A percentile compares a stretch with the other conserved stretches of the same genome.
phyloP scores from a whole-genome alignment of 1,140 invertebrate species.

The Centruroides vittatus region DNA sequence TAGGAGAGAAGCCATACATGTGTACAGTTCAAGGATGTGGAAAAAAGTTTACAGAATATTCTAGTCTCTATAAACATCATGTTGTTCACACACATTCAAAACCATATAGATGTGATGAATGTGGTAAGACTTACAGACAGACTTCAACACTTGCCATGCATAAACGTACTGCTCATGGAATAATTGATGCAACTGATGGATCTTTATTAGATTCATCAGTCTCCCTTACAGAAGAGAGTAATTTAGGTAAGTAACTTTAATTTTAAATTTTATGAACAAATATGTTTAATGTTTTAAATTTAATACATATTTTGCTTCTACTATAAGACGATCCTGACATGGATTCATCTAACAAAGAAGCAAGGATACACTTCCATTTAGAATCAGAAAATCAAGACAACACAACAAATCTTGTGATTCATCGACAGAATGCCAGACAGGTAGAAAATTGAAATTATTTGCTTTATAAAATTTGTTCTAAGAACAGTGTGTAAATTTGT shows the following conservation, averaged over 20 bases:
- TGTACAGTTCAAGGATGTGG: constrained; percentile 42
- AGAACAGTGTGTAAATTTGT: too few species aligned
- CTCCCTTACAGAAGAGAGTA: constrained; percentile 17
- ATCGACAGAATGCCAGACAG: too few species aligned
- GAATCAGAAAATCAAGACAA: too few species aligned
- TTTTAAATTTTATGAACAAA: not conserved
- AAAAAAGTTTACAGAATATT: constrained; percentile 57
- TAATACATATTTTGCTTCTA: not conserved
- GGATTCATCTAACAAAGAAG: not conserved
- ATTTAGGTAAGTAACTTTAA: constrained; percentile 4
- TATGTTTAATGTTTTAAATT: not conserved
- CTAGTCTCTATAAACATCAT: constrained; percentile 56
- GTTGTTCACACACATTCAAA: constrained; percentile 47
- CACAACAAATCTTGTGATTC: too few species aligned
- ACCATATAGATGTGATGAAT: constrained; percentile 42
- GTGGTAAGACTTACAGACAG: constrained; percentile 44
- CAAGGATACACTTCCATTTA: too few species aligned
- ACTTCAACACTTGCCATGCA: constrained; percentile 46
- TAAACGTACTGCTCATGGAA: constrained; percentile 33
- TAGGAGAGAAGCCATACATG: constrained; percentile 35
- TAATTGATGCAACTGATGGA: constrained; percentile 2
- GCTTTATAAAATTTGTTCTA: too few species aligned
- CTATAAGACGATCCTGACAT: not conserved
- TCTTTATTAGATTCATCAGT: not conserved
- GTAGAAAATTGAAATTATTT: too few species aligned